These are phyloP conservation scores for Heliothis virescens DNA, from an alignment of 1,140 invertebrate species.

Conservation along the genomic window DNA sequence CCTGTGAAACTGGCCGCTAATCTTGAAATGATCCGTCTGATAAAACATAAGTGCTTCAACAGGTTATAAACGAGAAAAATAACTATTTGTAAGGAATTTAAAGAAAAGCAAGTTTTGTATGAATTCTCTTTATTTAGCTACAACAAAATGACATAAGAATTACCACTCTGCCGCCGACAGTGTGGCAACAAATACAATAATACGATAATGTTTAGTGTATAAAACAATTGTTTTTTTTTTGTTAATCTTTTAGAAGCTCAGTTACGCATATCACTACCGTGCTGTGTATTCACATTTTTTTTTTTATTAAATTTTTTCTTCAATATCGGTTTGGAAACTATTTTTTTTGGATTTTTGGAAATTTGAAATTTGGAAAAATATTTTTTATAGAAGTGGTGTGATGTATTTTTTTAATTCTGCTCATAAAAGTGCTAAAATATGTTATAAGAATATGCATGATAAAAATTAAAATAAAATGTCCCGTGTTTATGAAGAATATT, in stretches of 20 bases:
- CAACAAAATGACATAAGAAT: conserved; percentile 79
- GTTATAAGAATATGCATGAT: too few relatives aligned
- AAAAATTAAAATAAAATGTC: too few relatives aligned
- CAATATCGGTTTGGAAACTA: conserved; percentile 76
- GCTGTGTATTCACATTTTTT: conserved; percentile 75
- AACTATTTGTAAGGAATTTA: not conserved
- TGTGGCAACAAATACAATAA: conserved; percentile 70
- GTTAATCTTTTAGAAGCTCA: conserved; percentile 78
- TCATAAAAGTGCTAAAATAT: too few relatives aligned
- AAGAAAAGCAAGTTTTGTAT: conserved; percentile 70
- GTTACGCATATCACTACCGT: conserved; percentile 84
- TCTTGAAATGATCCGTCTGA: too few relatives aligned
- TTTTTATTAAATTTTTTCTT: conserved; percentile 58
- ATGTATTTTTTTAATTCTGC: not conserved
- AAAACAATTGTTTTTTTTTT: conserved; percentile 71
- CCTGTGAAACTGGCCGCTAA: too few relatives aligned
- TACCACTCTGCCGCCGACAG: conserved; percentile 62
- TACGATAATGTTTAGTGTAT: conserved; percentile 74
- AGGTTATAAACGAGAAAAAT: too few relatives aligned
- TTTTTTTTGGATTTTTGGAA: not conserved
- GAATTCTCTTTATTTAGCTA: conserved; percentile 82
- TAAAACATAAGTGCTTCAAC: too few relatives aligned
- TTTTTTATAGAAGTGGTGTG: not conserved
- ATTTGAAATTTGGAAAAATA: not conserved
- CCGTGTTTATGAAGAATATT: not conserved